These are phyloP conservation scores for Cotesia congregata DNA, from an alignment of 2,888 invertebrate species.

Conservation along the genomic window DNA sequence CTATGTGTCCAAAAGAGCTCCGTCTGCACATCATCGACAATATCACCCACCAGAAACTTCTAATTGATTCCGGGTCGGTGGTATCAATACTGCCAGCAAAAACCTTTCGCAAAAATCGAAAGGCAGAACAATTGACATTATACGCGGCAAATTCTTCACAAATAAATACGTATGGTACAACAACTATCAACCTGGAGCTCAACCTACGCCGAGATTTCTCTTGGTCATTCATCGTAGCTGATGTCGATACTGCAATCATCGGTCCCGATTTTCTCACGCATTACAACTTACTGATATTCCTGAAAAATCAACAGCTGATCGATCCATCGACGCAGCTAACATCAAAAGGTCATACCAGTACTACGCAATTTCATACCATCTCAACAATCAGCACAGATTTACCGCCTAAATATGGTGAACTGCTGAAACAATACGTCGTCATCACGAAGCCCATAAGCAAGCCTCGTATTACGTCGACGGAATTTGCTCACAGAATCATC, in stretches of 20 bases:
- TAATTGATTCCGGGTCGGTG: constrained; percentile 37
- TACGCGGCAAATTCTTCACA: constrained; percentile 39
- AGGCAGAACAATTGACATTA: neutral
- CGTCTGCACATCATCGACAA: constrained; percentile 32
- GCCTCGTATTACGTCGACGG: neutral
- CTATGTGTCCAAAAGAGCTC: neutral
- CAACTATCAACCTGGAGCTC: constrained; percentile 7
- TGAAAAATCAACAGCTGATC: constrained; percentile 31
- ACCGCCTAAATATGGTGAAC: neutral
- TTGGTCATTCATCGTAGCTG: constrained; percentile 24
- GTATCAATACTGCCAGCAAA: constrained; percentile 18
- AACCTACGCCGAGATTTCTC: neutral
- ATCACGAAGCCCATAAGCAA: constrained; percentile 14
- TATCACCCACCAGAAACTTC: constrained; percentile 19
- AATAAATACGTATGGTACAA: constrained; percentile 36
- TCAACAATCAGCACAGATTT: neutral
- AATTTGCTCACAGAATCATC: neutral
- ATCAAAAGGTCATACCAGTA: constrained; percentile 18
- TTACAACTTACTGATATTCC: constrained; percentile 34
- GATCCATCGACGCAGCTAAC: constrained; percentile 19
- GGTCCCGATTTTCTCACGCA: constrained; percentile 41
- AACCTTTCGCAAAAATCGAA: neutral
- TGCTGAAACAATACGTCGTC: neutral
- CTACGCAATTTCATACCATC: neutral
- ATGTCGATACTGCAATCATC: constrained; percentile 18